Base-by-base conservation (phyloP, 2,113 vertebrate species). In the Hydrochoerus hydrochaeris region DNA sequence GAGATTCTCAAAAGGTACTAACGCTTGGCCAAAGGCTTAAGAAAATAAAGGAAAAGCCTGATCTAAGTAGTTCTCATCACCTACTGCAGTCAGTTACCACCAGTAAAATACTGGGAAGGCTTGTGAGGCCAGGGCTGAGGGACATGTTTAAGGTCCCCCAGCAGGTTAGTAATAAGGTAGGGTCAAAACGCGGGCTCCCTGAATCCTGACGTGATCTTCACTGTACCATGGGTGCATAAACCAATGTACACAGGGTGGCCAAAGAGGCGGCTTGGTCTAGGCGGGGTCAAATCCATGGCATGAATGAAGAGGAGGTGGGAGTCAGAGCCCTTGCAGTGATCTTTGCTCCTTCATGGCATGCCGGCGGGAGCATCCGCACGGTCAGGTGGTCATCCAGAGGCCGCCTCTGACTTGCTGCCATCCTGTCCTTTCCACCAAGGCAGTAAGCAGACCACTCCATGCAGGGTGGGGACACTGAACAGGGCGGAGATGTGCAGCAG, bases 1-100 rank as follows among this genome's bases (percentile, higher is more conserved):
- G 22, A 89, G 24, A 84, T 24, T 69, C 54, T 85, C 57, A 75
- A 81, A 80, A 30, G 67, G 44, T 63, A 81, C 69, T 12, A 77
- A 83, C 69, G 46, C 81, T 94, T 94, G 46, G 46, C 54, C 71
- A 94, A 95, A 91, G 46, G 82, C 12, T 49, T 84, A 81, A 62
- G 75, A 91, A 91, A 93, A 81, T 63, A 77, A 49, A 10, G 17
- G 7, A 77, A 46, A 85, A 75, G 5, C n/a, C 26, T 12, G 41
- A 54, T 67, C 73, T 75, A 93, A 69, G 10, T 69, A 85, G 77
- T 77, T 90, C 19, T 38, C 49, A 83, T 17, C 1, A 69, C 3
- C 22, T 75, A 14, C 11, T 75, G n/a, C 75, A 63, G 35, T 52
- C 84, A 62, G 16, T 60, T 88, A 46, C 0, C 89, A 32, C 49